phyloP scores from a whole-genome alignment of 2,888 invertebrate species.

The Sussaba pulchella region DNA sequence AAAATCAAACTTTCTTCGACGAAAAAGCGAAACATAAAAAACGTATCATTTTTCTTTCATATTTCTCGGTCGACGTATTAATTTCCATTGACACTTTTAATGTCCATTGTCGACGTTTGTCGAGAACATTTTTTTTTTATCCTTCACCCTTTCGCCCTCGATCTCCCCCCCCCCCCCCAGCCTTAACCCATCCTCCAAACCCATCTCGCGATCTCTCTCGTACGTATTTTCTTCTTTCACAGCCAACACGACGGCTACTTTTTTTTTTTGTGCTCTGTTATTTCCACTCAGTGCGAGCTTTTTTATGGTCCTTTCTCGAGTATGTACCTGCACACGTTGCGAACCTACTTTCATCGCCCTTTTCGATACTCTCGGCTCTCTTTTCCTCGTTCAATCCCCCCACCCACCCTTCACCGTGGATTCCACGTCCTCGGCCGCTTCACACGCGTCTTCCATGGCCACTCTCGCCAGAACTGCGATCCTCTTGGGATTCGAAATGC shows the following conservation, averaged over 20 bases:
- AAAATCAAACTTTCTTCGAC: too few relatives aligned
- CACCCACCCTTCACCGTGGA: conserved; percentile 2
- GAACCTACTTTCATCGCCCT: background rate
- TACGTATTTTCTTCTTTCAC: background rate
- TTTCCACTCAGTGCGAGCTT: conserved; percentile 5
- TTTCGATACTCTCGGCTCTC: conserved; percentile 5
- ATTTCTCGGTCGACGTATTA: too few relatives aligned
- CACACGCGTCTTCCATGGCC: background rate
- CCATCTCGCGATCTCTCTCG: too few relatives aligned
- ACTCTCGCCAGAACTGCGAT: background rate
- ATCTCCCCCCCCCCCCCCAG: too few relatives aligned
- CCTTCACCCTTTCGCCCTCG: too few relatives aligned
- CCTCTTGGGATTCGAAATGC: background rate
- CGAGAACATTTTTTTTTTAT: background rate
- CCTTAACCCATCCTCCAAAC: too few relatives aligned
- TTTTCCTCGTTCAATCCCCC: conserved; percentile 3
- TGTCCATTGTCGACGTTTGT: background rate
- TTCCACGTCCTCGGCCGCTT: background rate
- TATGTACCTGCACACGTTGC: background rate
- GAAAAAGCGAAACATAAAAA: too few relatives aligned
- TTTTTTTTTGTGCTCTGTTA: background rate
- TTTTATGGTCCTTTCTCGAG: background rate
- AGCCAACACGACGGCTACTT: background rate
- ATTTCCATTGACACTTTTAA: background rate
- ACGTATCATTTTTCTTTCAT: background rate